Percentiles rank a stretch among this genome's conserved stretches.
Evolutionary conservation across 1,140 invertebrate species (phyloP).

Genomic region (Brachystomella parvula): DNA sequence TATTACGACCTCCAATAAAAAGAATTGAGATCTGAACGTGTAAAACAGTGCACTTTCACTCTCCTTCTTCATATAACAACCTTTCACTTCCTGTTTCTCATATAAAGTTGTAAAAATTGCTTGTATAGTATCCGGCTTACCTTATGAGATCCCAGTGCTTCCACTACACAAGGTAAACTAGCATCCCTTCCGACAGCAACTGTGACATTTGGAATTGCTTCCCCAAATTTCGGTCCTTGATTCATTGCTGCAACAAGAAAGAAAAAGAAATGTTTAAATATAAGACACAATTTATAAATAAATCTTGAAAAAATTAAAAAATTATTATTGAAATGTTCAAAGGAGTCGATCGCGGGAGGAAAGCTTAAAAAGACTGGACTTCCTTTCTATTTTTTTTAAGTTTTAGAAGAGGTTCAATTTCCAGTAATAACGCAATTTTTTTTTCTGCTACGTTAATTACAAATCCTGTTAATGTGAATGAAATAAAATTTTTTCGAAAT

Average conservation of each 20-base stretch:
- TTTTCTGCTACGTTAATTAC: background rate
- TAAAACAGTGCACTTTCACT: background rate
- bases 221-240: constrained; percentile 71
- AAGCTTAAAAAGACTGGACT: too few species aligned
- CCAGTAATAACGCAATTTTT: background rate
- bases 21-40: background rate
- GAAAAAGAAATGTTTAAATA: constrained; percentile 33
- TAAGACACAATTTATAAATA: too few species aligned
- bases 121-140: constrained; percentile 49
- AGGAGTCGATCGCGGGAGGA: too few species aligned
- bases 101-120: background rate
- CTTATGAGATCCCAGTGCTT: constrained; percentile 78
- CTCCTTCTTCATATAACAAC: background rate
- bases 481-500: too few species aligned
- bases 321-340: too few species aligned
- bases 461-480: background rate
- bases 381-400: background rate
- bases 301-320: too few species aligned
- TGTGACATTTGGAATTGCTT: constrained; percentile 49
- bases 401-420: background rate
- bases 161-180: constrained; percentile 75
- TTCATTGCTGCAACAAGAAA: constrained; percentile 60
- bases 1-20: background rate
- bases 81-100: background rate
- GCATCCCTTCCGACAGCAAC: constrained; percentile 78